Evolutionary conservation across 2,797 vertebrate species (phyloP).

Genomic region (Coreius guichenoti): DNA sequence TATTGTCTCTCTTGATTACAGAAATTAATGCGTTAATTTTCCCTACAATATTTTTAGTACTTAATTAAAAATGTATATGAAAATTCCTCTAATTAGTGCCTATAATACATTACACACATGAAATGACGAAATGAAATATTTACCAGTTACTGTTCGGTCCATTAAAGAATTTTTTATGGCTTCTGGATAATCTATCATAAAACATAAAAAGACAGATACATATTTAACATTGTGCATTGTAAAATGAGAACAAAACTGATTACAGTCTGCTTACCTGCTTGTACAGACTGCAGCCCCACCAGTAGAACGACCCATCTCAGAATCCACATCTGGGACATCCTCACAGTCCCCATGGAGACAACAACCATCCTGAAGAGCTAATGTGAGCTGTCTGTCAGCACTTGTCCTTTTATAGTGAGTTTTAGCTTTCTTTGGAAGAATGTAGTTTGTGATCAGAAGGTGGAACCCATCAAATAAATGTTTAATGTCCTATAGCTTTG

Average conservation of each 20-base stretch:
- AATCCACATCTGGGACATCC: neutral
- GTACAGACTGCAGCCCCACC: neutral
- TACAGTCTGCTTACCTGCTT: neutral
- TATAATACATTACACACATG: neutral
- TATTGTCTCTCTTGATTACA: neutral
- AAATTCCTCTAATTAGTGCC: neutral
- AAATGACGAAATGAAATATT: neutral
- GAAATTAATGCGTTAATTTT: neutral
- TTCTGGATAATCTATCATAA: fast-evolving
- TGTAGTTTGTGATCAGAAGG: neutral
- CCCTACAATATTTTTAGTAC: neutral
- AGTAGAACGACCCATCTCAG: neutral
- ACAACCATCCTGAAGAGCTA: neutral
- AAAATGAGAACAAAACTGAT: neutral
- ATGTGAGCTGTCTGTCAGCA: neutral
- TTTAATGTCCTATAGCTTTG: neutral
- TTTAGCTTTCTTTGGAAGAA: neutral
- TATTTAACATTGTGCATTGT: neutral
- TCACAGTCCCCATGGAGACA: neutral
- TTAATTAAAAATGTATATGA: neutral
- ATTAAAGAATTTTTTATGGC: too few relatives aligned
- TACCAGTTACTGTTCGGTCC: neutral
- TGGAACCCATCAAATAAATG: neutral
- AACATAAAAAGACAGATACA: neutral
- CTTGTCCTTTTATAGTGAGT: neutral